Conservation (phyloP, 23 tunicate genomes). For the Phallusia fumigata region DNA sequence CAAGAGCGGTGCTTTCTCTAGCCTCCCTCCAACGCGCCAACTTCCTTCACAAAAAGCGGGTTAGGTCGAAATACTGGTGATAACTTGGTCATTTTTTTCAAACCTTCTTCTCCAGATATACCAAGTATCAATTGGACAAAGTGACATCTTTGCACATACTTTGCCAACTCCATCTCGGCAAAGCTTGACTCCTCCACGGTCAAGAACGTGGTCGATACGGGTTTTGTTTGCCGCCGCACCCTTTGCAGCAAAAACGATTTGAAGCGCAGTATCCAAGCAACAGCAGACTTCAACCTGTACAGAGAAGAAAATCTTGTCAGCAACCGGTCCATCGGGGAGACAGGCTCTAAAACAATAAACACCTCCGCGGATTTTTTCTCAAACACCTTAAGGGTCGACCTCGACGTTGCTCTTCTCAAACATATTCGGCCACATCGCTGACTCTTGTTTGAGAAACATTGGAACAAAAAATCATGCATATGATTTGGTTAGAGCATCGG, state of each 20-base stretch:
- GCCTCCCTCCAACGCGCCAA: slow-evolving; percentile 1
- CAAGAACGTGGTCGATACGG: not conserved
- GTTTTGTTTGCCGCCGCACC: not conserved
- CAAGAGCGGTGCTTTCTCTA: not conserved
- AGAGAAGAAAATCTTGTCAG: not conserved
- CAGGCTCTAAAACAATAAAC: not conserved
- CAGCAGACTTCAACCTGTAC: not conserved
- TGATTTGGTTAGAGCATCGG: not conserved
- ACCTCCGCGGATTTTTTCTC: not conserved
- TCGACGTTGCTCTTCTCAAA: not conserved
- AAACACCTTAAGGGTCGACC: not conserved
- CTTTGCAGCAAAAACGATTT: not conserved
- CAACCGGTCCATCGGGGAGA: not conserved
- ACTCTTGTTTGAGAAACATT: not conserved
- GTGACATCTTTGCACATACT: not conserved
- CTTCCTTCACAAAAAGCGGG: too few species aligned
- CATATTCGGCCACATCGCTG: not conserved
- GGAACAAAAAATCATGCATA: not conserved
- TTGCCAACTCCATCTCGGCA: not conserved
- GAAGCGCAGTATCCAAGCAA: not conserved
- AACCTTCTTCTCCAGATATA: not conserved
- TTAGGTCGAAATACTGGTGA: not conserved
- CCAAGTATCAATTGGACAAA: not conserved
- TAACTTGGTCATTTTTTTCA: not conserved
- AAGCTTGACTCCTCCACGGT: not conserved